Base-by-base conservation (phyloP, 2,888 invertebrate species). In the Hoplodrina blanda region DNA sequence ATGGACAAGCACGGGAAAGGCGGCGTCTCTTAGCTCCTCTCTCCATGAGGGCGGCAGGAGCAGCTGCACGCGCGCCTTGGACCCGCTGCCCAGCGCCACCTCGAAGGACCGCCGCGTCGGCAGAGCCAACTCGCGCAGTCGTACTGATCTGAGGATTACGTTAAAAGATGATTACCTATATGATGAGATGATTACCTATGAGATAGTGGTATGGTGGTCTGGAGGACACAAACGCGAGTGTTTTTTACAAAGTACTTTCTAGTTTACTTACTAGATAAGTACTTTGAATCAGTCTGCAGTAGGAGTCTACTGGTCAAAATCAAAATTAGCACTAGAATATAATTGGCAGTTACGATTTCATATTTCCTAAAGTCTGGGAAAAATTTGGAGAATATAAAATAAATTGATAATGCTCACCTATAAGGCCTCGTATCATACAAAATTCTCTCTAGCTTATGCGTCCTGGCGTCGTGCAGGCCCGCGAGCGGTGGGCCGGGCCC, bases 401-500 rank as follows among this genome's bases (percentile, higher is more conserved):
- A 17, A 33, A 15, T 46, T 65, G 41, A 65, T 46, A 7, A 11
- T 11, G 54, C 89, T 91, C 78, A 96, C 96, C 95, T 96, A 93
- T 97, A 97, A 90, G 97, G 97, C 94, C 97, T 96, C 91, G 97
- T 97, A 93, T 97, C 98, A 94, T 98, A 98, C 83, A 98, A 96
- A 86, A 98, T 97, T 92, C 97, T 97, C 81, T 98, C 96, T 93
- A 98, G 96, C 90, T 97, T 97, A 94, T 98, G 98, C 60, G 97
- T 97, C 86, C 96, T 96, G 87, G 97, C 97, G 82, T 97, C 97
- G 92, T 98, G 98, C 82, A 98, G 97, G 33, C 97, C 98, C 57
- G 98, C 98, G 85, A 98, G 96, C 74, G 99, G 99, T 80, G 99
- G 97, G 74, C 98, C 98, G 55, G 99, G 99, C n/a, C 99, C 99